Percentiles rank a stretch among this genome's conserved stretches.
Conservation (phyloP, 2,113 vertebrate genomes). For the Otocyon megalotis region DNA sequence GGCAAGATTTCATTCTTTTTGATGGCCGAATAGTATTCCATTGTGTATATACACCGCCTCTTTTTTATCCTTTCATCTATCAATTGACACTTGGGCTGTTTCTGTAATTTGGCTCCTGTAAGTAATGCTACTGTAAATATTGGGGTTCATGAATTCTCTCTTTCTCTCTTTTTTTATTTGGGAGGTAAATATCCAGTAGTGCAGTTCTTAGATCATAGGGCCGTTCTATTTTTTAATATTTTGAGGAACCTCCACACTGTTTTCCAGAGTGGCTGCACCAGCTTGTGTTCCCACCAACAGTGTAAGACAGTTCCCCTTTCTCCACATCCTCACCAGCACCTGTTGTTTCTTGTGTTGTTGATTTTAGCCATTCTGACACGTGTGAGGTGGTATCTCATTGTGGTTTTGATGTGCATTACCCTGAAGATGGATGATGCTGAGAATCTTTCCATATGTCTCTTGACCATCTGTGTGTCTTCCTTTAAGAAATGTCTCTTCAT, state of each 20-base stretch:
- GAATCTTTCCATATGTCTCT: not conserved
- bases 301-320: not conserved
- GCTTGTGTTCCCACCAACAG: not conserved
- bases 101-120: not conserved
- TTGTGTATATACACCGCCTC: not conserved
- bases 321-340: not conserved
- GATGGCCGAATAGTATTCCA: not conserved
- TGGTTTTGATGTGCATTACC: not conserved
- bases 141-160: too few species aligned
- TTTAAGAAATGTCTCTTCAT: not conserved
- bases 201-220: not conserved
- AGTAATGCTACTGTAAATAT: not conserved
- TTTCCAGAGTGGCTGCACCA: not conserved
- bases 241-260: not conserved
- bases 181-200: not conserved
- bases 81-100: not conserved
- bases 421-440: not conserved
- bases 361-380: not conserved
- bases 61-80: not conserved
- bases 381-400: not conserved
- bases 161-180: not conserved
- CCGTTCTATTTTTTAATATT: not conserved
- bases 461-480: not conserved
- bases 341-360: not conserved
- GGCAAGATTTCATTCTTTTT: not conserved